phyloP scores from a whole-genome alignment of 2,888 invertebrate species.

The Diloba caeruleocephala region DNA sequence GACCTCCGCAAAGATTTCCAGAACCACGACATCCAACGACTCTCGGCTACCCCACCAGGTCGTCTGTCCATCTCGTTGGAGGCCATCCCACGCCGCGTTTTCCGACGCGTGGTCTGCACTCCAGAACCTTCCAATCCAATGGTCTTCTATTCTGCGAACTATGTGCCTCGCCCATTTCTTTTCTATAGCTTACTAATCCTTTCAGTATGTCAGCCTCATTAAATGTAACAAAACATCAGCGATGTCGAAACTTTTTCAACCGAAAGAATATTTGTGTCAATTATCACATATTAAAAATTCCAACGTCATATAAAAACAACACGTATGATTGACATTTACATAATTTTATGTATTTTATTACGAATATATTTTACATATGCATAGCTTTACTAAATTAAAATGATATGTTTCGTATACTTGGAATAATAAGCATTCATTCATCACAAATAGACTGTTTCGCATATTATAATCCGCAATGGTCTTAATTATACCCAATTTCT shows the following conservation, averaged over 20 bases:
- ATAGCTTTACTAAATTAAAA: constrained; percentile 15
- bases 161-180: too few species aligned
- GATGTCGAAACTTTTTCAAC: constrained; percentile 2
- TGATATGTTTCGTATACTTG: constrained; percentile 12
- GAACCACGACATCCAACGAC: too few species aligned
- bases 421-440: constrained; percentile 18
- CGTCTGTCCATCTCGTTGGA: too few species aligned
- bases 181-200: too few species aligned
- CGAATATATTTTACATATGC: constrained; percentile 2
- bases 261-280: constrained; percentile 3
- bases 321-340: constrained; percentile 30
- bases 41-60: too few species aligned
- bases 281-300: constrained; percentile 33
- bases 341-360: constrained; percentile 16
- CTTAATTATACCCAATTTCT: constrained; percentile 23
- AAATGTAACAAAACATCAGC: neutral
- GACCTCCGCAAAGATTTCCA: too few species aligned
- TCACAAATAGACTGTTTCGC: constrained; percentile 17
- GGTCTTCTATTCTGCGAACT: too few species aligned
- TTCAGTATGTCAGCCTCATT: too few species aligned
- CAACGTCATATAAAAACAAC: constrained; percentile 8
- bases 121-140: too few species aligned
- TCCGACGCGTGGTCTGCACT: too few species aligned
- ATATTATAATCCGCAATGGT: constrained; percentile 13
- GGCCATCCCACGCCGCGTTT: too few species aligned